Conservation (phyloP, 2,797 vertebrate species). For the Sebastes oblongus region DNA sequence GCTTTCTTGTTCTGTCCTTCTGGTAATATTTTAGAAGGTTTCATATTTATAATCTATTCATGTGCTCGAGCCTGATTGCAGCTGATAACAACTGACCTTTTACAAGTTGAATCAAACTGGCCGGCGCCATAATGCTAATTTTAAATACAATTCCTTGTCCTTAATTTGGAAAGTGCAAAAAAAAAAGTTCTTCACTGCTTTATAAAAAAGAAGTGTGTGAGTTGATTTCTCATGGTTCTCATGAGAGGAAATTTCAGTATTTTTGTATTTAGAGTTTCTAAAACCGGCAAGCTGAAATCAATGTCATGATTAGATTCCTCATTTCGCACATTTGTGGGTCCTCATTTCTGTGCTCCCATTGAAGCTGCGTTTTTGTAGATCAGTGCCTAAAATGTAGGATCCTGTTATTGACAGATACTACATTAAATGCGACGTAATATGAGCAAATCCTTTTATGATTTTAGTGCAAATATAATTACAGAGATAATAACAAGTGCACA, state of each 20-base stretch:
- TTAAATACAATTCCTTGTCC: background rate
- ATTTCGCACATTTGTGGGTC: background rate
- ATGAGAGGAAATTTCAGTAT: background rate
- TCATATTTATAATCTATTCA: conserved; percentile 2
- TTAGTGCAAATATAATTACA: conserved; percentile 39
- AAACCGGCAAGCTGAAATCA: background rate
- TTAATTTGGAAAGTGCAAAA: background rate
- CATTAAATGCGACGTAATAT: conserved; percentile 19
- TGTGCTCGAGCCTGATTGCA: background rate
- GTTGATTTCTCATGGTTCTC: background rate
- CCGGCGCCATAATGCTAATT: background rate
- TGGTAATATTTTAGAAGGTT: background rate
- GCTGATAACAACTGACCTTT: conserved; percentile 16
- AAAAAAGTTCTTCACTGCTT: background rate
- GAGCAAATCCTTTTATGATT: conserved; percentile 31
- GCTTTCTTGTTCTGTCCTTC: background rate
- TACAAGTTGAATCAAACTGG: background rate
- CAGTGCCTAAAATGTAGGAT: background rate
- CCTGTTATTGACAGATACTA: conserved; percentile 27
- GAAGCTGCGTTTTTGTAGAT: conserved; percentile 13
- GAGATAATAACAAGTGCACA: conserved; percentile 1
- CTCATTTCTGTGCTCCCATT: background rate
- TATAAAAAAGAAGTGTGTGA: background rate
- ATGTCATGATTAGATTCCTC: background rate
- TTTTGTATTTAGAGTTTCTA: background rate